phyloP scores from a whole-genome alignment of 2,888 invertebrate species.

The Leuctra nigra region DNA sequence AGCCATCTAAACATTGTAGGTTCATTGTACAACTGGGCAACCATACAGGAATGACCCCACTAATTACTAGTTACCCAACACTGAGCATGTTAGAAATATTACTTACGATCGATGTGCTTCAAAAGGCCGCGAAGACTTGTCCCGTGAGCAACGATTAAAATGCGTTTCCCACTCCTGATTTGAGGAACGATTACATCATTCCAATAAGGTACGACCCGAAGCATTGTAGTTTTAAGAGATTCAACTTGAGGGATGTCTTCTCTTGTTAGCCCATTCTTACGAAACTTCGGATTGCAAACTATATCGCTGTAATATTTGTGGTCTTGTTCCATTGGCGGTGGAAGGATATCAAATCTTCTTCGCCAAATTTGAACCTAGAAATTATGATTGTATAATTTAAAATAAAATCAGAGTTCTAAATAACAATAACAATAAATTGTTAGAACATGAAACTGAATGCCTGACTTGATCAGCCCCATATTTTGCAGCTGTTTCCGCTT shows the following conservation, averaged over 20 bases:
- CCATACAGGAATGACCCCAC: too few species aligned
- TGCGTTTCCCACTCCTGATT: constrained; percentile 37
- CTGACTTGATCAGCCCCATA: constrained; percentile 39
- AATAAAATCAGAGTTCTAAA: too few species aligned
- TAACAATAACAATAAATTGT: not conserved
- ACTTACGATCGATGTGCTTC: constrained; percentile 38
- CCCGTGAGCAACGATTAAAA: constrained; percentile 40
- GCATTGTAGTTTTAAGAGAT: constrained; percentile 38
- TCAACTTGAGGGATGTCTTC: constrained; percentile 38
- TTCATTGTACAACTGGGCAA: too few species aligned
- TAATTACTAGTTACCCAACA: too few species aligned
- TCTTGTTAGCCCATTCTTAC: constrained; percentile 18
- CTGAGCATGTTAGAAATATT: not conserved
- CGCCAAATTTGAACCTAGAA: constrained; percentile 39
- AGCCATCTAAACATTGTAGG: too few species aligned
- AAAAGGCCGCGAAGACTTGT: constrained; percentile 39
- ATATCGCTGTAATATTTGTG: constrained; percentile 38
- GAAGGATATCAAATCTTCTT: constrained; percentile 39
- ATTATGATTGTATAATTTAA: too few species aligned
- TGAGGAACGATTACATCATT: constrained; percentile 45
- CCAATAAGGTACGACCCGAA: constrained; percentile 43
- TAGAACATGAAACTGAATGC: not conserved
- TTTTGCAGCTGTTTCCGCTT: constrained; percentile 38
- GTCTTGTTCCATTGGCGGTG: constrained; percentile 37
- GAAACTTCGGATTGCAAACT: constrained; percentile 36